These are phyloP conservation scores for Halichoerus grypus DNA, from an alignment of 2,113 vertebrate genomes.

Conservation along the genomic window DNA sequence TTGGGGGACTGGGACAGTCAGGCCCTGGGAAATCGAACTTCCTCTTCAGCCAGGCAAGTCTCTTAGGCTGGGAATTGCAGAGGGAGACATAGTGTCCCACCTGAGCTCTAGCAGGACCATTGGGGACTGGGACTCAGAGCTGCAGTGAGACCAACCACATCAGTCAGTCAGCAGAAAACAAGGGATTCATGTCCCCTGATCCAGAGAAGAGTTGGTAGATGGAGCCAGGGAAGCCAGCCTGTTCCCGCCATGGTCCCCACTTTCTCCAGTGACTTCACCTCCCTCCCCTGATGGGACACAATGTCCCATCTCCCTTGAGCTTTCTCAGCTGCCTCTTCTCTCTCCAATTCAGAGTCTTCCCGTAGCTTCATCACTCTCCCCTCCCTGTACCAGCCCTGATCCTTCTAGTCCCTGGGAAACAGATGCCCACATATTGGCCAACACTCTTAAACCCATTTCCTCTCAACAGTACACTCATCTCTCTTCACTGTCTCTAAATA, in stretches of 20 bases:
- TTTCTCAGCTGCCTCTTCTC: neutral
- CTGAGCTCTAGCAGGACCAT: too few relatives aligned
- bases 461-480: neutral
- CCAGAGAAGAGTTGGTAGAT: neutral
- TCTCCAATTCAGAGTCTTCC: neutral
- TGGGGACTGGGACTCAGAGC: neutral
- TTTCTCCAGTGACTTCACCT: neutral
- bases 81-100: neutral
- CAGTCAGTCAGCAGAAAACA: neutral
- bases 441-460: neutral
- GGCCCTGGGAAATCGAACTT: neutral
- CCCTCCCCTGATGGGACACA: neutral
- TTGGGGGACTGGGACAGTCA: neutral
- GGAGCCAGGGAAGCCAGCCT: neutral
- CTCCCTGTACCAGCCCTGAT: neutral
- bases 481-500: neutral
- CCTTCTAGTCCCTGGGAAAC: neutral
- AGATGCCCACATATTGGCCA: neutral
- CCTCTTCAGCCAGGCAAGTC: neutral
- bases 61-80: neutral
- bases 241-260: neutral
- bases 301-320: neutral
- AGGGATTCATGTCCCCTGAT: neutral
- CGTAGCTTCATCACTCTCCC: neutral
- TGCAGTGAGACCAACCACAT: neutral